phyloP scores from a whole-genome alignment of 2,888 invertebrate species.

The Litoditis marina region DNA sequence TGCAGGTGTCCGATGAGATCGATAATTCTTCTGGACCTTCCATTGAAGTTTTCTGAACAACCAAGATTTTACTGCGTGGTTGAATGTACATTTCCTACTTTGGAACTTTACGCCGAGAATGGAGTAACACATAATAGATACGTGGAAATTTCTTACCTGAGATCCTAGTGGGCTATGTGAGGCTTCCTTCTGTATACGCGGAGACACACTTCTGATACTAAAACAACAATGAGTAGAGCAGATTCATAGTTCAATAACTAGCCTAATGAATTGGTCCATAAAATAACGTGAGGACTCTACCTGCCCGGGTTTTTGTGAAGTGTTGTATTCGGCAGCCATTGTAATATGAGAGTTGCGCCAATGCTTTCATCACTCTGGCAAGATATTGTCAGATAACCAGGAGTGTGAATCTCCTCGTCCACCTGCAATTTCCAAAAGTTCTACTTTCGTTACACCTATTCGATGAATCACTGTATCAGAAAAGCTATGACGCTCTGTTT shows the following conservation, averaged over 20 bases:
- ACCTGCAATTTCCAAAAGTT: conserved; percentile 62
- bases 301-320: conserved; percentile 80
- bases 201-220: conserved; percentile 58
- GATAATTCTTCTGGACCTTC: conserved; percentile 2
- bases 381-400: conserved; percentile 84
- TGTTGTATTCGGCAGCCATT: conserved; percentile 91
- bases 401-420: conserved; percentile 73
- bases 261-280: background rate
- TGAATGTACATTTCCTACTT: no score
- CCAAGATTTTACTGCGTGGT: no score
- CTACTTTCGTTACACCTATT: no score
- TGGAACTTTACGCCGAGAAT: no score
- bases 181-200: conserved; percentile 29
- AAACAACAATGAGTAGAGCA: no score
- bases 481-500: no score
- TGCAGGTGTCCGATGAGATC: conserved; percentile 11
- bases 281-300: conserved; percentile 25
- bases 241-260: background rate
- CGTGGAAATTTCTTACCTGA: no score
- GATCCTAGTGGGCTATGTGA: conserved; percentile 3
- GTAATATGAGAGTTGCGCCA: conserved; percentile 77
- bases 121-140: no score
- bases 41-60: background rate
- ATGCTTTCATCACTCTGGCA: conserved; percentile 65
- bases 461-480: no score